Base-by-base conservation (phyloP, 2,797 vertebrate genomes). In the Pseudochirops corinnae region DNA sequence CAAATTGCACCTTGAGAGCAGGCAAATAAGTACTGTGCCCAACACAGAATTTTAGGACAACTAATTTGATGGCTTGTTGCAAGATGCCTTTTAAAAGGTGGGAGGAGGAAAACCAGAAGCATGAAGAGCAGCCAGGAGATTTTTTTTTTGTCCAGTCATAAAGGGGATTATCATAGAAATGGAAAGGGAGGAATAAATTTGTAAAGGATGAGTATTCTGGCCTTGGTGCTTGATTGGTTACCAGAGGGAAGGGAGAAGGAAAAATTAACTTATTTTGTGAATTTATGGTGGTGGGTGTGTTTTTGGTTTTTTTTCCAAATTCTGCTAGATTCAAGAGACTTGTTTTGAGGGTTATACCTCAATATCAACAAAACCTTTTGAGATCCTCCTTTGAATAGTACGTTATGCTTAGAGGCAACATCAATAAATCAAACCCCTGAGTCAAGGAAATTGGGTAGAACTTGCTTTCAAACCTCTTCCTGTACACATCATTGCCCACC, bases 381-480 rank as follows among this genome's bases (percentile, higher is more conserved):
- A 60, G 58, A 53, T 93, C 60, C 92, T 82, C 87, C 55, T 28
- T 24, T 94, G 50, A 94, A 29, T 91, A 29, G 11, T 90, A 33
- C 91, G 50, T 91, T 92, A n/a, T 55, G 90, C 46, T 33, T 93
- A 18, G 21, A 50, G 21, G 39, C 39, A 87, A 50, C 82, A 92
- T 96, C 96, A 90, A 57, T 91, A 95, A 94, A 92, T 93, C 92
- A 91, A n/a, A 57, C n/a, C 55, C 1, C 0, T 50, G 67, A 93
- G 55, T 93, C 90, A 95, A 96, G 93, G 92, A 93, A 96, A 96
- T 62, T 90, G 55, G 74, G 50, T 67, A 24, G 46, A 94, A 82
- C 93, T 94, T 96, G 56, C 91, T 97, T 97, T 96, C 91, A 90
- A 96, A 91, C 24, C 93, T 31, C 91, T 96, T 93, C 94, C 55